These are phyloP conservation scores for Musca domestica DNA, from an alignment of 1,140 invertebrate species.

Conservation along the genomic window DNA sequence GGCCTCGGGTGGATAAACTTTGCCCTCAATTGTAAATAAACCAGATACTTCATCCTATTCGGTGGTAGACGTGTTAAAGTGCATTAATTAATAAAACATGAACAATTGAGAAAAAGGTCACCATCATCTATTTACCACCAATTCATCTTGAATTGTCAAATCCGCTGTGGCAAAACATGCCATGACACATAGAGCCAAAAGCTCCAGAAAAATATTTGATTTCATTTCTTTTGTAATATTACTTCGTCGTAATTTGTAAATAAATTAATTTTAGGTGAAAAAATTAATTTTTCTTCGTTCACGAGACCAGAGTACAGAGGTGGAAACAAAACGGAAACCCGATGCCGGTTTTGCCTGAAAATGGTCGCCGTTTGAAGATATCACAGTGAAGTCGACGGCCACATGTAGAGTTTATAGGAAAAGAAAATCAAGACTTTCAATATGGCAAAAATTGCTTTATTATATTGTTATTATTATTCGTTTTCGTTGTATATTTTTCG, in stretches of 20 bases:
- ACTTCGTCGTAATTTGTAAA: neutral
- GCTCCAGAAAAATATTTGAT: neutral
- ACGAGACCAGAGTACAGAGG: too few relatives aligned
- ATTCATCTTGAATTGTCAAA: slow-evolving; percentile 12
- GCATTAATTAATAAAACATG: neutral
- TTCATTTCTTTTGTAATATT: neutral
- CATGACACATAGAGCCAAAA: neutral
- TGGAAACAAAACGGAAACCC: too few relatives aligned
- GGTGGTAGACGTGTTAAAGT: neutral
- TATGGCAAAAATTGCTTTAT: too few relatives aligned
- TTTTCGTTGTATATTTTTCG: too few relatives aligned
- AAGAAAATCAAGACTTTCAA: too few relatives aligned
- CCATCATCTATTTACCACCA: neutral
- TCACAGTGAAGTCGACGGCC: too few relatives aligned
- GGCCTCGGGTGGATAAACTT: slow-evolving; percentile 70
- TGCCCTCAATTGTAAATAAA: slow-evolving; percentile 69
- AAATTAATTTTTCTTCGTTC: too few relatives aligned
- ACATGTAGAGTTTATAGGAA: too few relatives aligned
- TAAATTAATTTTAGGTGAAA: too few relatives aligned
- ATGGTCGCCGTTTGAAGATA: too few relatives aligned
- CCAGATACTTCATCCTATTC: slow-evolving; percentile 40
- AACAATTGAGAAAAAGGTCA: neutral
- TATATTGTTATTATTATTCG: too few relatives aligned
- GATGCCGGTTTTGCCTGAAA: too few relatives aligned
- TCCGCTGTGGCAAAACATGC: neutral